Conservation (phyloP, 1,140 invertebrate genomes). For the Drosophila takahashii region DNA sequence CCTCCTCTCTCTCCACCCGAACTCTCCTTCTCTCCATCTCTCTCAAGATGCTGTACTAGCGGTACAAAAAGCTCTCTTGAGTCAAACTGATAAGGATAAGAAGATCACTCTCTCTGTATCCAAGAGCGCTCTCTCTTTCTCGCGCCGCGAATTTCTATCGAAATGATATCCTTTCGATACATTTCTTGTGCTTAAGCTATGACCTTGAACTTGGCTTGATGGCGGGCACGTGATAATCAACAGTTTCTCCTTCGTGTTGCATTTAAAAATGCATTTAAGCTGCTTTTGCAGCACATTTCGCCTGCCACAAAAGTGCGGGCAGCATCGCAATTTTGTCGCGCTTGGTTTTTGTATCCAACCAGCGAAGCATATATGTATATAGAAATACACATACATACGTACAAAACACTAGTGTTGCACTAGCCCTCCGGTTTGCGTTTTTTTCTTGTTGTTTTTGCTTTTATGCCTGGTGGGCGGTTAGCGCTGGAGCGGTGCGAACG, state of each 20-base stretch:
- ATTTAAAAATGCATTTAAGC: slow-evolving; percentile 41
- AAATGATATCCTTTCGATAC: slow-evolving; percentile 27
- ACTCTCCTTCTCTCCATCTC: background rate
- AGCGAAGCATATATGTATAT: slow-evolving; percentile 10
- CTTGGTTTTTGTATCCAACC: slow-evolving; percentile 11
- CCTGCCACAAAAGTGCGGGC: slow-evolving; percentile 24
- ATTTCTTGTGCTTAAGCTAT: slow-evolving; percentile 46
- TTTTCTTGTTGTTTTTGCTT: slow-evolving; percentile 30
- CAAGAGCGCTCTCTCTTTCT: background rate
- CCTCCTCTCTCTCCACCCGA: background rate
- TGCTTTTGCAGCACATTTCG: slow-evolving; percentile 26
- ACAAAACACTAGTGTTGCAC: slow-evolving; percentile 34
- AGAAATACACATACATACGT: background rate
- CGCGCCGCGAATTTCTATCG: background rate
- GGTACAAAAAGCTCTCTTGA: slow-evolving; percentile 20
- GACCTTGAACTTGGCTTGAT: slow-evolving; percentile 70
- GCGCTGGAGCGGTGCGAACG: slow-evolving; percentile 52
- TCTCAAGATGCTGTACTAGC: slow-evolving; percentile 4
- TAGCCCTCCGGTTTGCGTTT: slow-evolving; percentile 40
- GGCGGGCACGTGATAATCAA: slow-evolving; percentile 47
- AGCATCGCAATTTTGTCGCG: slow-evolving; percentile 47
- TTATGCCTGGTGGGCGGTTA: slow-evolving; percentile 69
- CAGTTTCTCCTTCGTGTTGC: slow-evolving; percentile 32
- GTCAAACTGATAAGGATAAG: slow-evolving; percentile 27
- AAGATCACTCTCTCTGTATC: slow-evolving; percentile 10